Base-by-base conservation (phyloP, 1,140 invertebrate genomes). In the Drosophila prosaltans region DNA sequence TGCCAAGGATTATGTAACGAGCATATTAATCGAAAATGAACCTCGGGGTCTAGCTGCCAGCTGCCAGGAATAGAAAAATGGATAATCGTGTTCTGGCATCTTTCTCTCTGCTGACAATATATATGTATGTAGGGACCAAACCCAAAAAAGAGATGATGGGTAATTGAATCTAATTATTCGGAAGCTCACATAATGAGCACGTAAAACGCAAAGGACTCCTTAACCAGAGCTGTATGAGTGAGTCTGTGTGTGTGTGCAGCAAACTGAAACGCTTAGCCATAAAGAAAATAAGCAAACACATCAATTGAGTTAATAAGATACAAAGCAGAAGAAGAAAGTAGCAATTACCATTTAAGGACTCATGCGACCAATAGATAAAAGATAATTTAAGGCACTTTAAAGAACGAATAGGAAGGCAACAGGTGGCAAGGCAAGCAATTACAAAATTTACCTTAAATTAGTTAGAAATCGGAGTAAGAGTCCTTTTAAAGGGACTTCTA, bases 111-210 rank as follows among this genome's bases (percentile, higher is more conserved):
- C 77, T 69, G 45, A 73, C 66, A 80, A 36, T 36, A 36, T 36
- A 36, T 36, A 7, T 28, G 28, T 36, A 7, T 28, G 28, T n/a
- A 10, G 51, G 30, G 66, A 8, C 45, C 45, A 51, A 48, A 9
- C 45, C 21, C 43, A 16, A 16, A 16, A 21, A 24, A 69, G 39
- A 43, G 61, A 43, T 39, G 60, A 64, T 74, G 80, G 70, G 84
- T 84, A 88, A 88, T 89, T 88, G 84, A 88, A 89, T 88, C 84
- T 88, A 88, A 88, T 88, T 88, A 86, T 74, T 83, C 84, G 83
- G 77, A 89, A 83, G 83, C 80, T 26, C 71, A 77, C 73, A 80
- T 89, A 88, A 88, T 89, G 83, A 88, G 80, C 84, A 88, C 84
- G 83, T 89, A 83, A 78, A 74, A 74, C 76, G 80, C 65, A 79